Conservation (phyloP, 2,113 vertebrate species). For the Neodon shergylaensis region DNA sequence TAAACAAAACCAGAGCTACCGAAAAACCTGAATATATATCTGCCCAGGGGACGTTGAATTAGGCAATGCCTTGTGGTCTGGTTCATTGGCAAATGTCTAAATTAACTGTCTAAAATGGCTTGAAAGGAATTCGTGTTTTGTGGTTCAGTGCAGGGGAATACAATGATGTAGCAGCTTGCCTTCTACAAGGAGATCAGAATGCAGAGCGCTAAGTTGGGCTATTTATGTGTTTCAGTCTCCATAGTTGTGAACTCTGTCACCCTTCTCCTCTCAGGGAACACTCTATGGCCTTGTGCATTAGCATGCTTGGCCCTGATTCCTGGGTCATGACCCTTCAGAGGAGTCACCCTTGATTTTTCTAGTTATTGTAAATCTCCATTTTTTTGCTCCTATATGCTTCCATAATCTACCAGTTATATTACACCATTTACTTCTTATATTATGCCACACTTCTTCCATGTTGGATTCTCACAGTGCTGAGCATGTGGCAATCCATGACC, state of each 20-base stretch:
- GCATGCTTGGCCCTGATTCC: not conserved
- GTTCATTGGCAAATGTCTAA: not conserved
- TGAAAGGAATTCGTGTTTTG: not conserved
- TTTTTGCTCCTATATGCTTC: not conserved
- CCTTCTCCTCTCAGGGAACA: not conserved
- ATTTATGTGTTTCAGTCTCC: not conserved
- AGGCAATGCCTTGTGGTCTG: not conserved
- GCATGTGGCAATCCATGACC: not conserved
- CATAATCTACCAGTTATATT: not conserved
- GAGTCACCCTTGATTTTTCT: not conserved
- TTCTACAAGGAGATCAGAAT: not conserved
- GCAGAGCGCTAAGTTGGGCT: not conserved
- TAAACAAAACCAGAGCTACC: not conserved
- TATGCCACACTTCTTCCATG: not conserved
- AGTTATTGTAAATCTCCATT: not conserved
- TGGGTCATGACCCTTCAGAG: not conserved
- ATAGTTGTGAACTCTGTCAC: not conserved
- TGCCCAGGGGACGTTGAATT: not conserved
- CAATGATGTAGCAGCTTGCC: not conserved
- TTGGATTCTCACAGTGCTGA: not conserved
- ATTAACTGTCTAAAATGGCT: not conserved
- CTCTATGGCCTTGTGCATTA: not conserved
- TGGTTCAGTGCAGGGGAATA: not conserved
- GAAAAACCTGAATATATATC: not conserved
- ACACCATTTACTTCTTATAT: not conserved